Percentiles rank a stretch among this genome's conserved stretches.
Conservation (phyloP, 1,140 invertebrate genomes). For the Lepidurus arcticus region DNA sequence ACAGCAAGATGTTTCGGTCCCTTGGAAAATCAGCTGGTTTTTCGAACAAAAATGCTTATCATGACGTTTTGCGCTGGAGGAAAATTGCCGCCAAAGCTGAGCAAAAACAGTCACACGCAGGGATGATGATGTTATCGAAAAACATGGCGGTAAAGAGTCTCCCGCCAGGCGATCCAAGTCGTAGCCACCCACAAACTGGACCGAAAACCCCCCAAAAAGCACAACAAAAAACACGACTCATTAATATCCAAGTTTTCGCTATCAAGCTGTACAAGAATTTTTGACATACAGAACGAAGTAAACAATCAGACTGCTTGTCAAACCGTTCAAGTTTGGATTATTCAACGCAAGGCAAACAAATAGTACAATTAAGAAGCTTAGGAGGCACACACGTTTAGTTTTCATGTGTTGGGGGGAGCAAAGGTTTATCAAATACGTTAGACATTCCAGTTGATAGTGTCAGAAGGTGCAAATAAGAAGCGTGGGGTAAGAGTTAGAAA, state of each 20-base stretch:
- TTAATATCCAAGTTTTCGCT: not conserved
- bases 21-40: not conserved
- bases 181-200: slow-evolving; percentile 1
- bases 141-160: slow-evolving; percentile 11
- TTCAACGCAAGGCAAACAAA: not conserved
- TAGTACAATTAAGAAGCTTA: not conserved
- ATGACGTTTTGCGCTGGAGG: not conserved
- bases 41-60: slow-evolving; percentile 2
- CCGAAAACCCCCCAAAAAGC: not conserved
- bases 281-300: not conserved
- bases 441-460: slow-evolving; percentile 18
- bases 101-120: slow-evolving; percentile 18
- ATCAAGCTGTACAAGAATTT: not conserved
- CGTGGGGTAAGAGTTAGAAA: not conserved
- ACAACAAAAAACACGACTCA: not conserved
- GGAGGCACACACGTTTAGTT: not conserved
- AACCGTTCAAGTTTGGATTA: not conserved
- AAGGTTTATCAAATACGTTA: not conserved
- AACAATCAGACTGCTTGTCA: not conserved
- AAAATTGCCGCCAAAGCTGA: slow-evolving; percentile 14
- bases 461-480: slow-evolving; percentile 19
- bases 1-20: too few relatives aligned
- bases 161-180: not conserved
- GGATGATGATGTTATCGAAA: slow-evolving; percentile 16
- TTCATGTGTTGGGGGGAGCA: not conserved